Percentiles rank a stretch among this genome's conserved stretches.
phyloP scores from a whole-genome alignment of 2,113 vertebrate species.

The Lethenteron reissneri region DNA sequence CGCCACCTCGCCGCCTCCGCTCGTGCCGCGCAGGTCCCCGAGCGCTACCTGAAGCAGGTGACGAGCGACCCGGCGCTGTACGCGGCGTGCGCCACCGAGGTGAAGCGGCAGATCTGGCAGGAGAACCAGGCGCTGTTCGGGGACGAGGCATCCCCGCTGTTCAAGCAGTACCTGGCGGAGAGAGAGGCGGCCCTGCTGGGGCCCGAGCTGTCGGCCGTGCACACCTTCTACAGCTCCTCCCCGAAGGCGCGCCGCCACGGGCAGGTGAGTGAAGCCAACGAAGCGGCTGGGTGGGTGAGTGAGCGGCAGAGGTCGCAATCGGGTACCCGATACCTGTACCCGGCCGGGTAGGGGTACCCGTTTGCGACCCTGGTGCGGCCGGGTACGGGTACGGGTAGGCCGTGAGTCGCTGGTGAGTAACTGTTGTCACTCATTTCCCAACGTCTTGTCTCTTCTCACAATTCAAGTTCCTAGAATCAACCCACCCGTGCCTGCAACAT shows the following conservation, averaged over 20 bases:
- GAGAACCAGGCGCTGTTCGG: constrained; percentile 96
- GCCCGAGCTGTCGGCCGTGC: constrained; percentile 64
- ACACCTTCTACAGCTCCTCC: constrained; percentile 82
- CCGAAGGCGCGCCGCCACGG: constrained; percentile 73
- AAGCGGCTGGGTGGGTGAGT: no score
- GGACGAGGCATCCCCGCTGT: constrained; percentile 70
- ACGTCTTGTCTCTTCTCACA: no score
- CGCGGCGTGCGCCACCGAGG: constrained; percentile 77
- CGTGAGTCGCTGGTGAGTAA: no score
- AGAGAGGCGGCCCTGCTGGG: constrained; percentile 72
- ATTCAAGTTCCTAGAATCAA: no score
- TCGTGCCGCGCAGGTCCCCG: constrained; percentile 41
- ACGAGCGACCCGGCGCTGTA: constrained; percentile 94
- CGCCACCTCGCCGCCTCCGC: no score
- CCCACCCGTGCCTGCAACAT: no score
- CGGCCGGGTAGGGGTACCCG: no score
- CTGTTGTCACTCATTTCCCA: no score
- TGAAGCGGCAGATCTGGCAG: constrained; percentile 97
- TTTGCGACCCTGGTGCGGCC: no score
- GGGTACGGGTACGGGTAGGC: no score
- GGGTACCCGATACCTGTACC: no score
- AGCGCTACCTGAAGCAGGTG: constrained; percentile 86
- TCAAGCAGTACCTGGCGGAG: constrained; percentile 90
- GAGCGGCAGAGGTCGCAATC: no score
- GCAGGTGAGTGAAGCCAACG: constrained; percentile 31